Evolutionary conservation across 37 sponge, comb jelly and placozoan genomes (phyloP), one percentile per base, ranked within the genome.

Genomic region (Hormiphora californensis): DNA sequence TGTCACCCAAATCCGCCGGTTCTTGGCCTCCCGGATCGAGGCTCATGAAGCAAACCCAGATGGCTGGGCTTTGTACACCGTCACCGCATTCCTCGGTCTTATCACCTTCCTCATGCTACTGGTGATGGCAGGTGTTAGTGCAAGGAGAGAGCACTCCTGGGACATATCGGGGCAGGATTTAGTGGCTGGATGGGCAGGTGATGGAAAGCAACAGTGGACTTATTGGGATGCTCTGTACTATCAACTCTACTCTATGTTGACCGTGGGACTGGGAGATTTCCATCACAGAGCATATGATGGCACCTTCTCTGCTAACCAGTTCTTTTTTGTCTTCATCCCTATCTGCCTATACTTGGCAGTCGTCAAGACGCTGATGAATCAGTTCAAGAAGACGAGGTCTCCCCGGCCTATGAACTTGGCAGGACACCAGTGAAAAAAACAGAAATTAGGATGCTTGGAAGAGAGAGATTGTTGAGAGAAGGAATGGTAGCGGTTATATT

Each of bases 251-350:
- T 73, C 81, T 21, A 32, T 73, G 81, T 36, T 27, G 1, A 73
- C 81, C 12, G 46, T 73, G 40, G 81, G 41, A 36, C n/a, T 40
- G 7, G 81, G 81, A 41, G 81, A 37, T 40, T 73, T 40, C 23
- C 41, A 40, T 36, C 41, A 73, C 44, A 33, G 46, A 22, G 81
- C 81, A 22, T 73, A 73, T 40, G 81, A 73, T 12, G 0, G 21
- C 2, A 27, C 44, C 43, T 37, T 73, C 43, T 21, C 46, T 5
- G 81, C 81, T 21, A 28, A 30, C 23, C 81, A 73, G 46, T 73
- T 73, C 35, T 73, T 73, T 28, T 73, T 73, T 73, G 81, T 73
- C n/a, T 73, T 73, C 35, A 73, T 73, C 21, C 81, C 81, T 33
- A 73, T 73, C 1, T 73, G 81, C 5, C 22, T 73, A 12, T 73